Base-by-base conservation (phyloP, 2,797 vertebrate genomes). In the Forpus xanthops region DNA sequence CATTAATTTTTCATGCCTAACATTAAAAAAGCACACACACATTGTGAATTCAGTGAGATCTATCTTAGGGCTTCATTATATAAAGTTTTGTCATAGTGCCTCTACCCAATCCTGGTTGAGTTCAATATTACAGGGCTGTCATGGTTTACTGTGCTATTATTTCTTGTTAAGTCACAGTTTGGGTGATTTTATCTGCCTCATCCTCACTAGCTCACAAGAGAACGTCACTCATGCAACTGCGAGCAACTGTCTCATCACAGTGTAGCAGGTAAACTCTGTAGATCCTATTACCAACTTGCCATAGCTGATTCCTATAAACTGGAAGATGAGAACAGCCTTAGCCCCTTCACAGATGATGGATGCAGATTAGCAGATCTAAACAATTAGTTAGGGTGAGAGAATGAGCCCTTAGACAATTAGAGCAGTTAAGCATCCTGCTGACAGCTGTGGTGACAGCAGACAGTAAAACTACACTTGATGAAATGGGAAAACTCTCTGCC, bases 371-470 rank as follows among this genome's bases (percentile, higher is more conserved):
- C 95, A 94, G 96, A 98, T 97, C 96, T 94, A 97, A 98, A 97
- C 97, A 97, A 97, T 98, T 98, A 97, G 97, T 97, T 96, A 97
- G 96, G 94, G 95, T 96, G 97, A 96, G 87, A 89, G 96, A 97
- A 97, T 60, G 89, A 95, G 96, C 91, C 95, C 97, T 97, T 74
- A 96, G 97, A 97, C 97, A 97, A 97, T 98, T 97, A 97, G 91
- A 96, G 94, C 74, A 93, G 85, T 95, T 96, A 97, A 97, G 92
- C 93, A 97, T 96, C 96, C 95, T 97, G 97, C 85, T 97, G 98
- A 98, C 97, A 98, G 97, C 97, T 96, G 90, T 97, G 97, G 96
- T 98, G 97, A 98, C 98, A 98, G 98, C 79, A 53, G 93, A 96
- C 92, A 96, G 92, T 97, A 97, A 97, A 98, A 97, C 95, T 91